Evolutionary conservation across 2,113 vertebrate genomes (phyloP), one percentile per base, ranked within the genome.

Genomic region (Mormyrus lacerda): DNA sequence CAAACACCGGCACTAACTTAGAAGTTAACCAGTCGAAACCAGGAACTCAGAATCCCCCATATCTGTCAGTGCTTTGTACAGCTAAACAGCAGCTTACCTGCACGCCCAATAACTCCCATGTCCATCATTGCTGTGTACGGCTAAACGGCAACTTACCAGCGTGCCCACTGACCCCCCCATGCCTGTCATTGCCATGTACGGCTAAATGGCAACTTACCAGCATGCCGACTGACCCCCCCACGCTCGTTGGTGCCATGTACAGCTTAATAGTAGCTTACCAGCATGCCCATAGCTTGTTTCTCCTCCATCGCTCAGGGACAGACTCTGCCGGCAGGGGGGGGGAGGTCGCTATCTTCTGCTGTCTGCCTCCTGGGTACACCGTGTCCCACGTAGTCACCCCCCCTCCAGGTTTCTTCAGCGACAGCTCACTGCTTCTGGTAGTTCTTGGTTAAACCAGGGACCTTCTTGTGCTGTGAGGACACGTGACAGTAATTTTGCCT

Each of bases 371-470:
- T 90, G 73, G 90, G 90, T 89, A 39, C 5, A 47, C 73, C 42
- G 79, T 94, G 88, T 58, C 89, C 92, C 92, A 76, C 31, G 27
- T 76, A 39, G 27, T 39, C 31, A 15, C 69, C 69, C 69, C 69
- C 65, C 69, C 69, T 35, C 11, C 31, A 13, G 27, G 31, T 83
- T 24, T n/a, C 92, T 92, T 93, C 90, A 92, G 93, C 93, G 94
- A 93, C 92, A 94, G 94, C 93, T 94, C 93, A 93, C 94, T 94
- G 61, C 61, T 90, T 92, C 91, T 61, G 95, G 92, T 94, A 95
- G 94, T 94, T 94, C 95, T 95, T 92, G 92, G 92, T 93, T 95
- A 96, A 96, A 96, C 95, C 96, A 94, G 94, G 94, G 95, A 96
- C 95, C 95, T 96, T 96, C 95, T 58, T n/a, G 55, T 61, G 35